Base-by-base conservation (phyloP, 2,113 vertebrate genomes). In the Callospermophilus lateralis region DNA sequence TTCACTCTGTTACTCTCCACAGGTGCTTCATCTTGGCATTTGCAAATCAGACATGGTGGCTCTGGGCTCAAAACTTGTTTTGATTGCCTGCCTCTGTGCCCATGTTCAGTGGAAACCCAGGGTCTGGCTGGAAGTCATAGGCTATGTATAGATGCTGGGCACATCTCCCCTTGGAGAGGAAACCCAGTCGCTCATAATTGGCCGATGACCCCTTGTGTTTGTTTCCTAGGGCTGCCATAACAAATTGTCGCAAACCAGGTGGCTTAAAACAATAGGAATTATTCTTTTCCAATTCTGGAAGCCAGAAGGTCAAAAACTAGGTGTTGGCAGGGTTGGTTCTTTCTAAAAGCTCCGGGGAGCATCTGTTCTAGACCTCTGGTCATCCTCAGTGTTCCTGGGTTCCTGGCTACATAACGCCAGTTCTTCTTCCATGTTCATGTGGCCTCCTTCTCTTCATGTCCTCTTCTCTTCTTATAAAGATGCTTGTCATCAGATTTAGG, bases 271-370 rank as follows among this genome's bases (percentile, higher is more conserved):
- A 76, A 65, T 24, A 84, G 87, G 45, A 55, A 61, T 78, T 68
- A 65, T 93, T 83, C 63, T 89, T 8, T 79, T 45, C 4, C 8
- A 12, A 34, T 68, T 74, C 53, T 42, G 45, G 92, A 65, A 24
- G 61, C 53, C 68, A 70, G 68, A 93, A 85, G 67, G 90, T 77
- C 84, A 84, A 88, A 88, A 72, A 51, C 39, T n/a, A 74, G 72
- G 72, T 81, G 32, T 73, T 77, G 81, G 42, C 34, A 48, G 77
- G 32, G 17, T 34, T 39, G 45, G 8, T 42, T 78, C 4, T 10
- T 61, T 34, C 28, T 10, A 3, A 83, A 55, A 53, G 24, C 65
- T 58, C 65, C 1, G 19, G 53, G 51, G 48, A 30, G 1, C 10
- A 24, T 90, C 48, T 51, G 67, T 53, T 61, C n/a, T 11, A 4